These are phyloP conservation scores for Archips crataeganus DNA, from an alignment of 2,888 invertebrate genomes.

Conservation along the genomic window DNA sequence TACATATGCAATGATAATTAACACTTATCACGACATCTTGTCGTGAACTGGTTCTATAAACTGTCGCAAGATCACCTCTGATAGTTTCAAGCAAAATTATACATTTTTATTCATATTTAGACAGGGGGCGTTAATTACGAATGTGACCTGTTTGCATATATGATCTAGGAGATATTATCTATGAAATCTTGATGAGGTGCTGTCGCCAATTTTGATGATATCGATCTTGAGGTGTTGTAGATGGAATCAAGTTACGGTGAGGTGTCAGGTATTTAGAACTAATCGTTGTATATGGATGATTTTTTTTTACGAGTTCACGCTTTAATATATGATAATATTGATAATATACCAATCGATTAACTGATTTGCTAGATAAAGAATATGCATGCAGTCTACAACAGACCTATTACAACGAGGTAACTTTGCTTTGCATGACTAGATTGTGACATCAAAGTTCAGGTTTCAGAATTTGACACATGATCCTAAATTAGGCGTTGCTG, in stretches of 20 bases:
- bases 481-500: no score
- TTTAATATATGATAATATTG: no score
- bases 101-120: conserved; percentile 24
- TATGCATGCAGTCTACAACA: no score
- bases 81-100: conserved; percentile 44
- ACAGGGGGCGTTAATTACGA: conserved; percentile 48
- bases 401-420: no score
- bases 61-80: conserved; percentile 47
- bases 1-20: conserved; percentile 49
- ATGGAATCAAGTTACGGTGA: background rate
- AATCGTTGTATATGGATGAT: no score
- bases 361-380: no score
- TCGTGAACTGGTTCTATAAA: conserved; percentile 48
- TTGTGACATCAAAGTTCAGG: no score
- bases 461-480: no score
- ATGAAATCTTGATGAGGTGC: conserved; percentile 15
- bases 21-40: conserved; percentile 42
- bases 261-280: background rate
- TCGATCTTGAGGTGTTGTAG: conserved; percentile 13
- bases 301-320: no score
- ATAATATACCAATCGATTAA: background rate
- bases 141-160: conserved; percentile 36
- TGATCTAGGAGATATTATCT: conserved; percentile 28
- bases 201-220: conserved; percentile 26
- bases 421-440: no score